Percentiles rank a stretch among this genome's conserved stretches.
Conservation (phyloP, 2,797 vertebrate species). For the Jordanella pulchra region DNA sequence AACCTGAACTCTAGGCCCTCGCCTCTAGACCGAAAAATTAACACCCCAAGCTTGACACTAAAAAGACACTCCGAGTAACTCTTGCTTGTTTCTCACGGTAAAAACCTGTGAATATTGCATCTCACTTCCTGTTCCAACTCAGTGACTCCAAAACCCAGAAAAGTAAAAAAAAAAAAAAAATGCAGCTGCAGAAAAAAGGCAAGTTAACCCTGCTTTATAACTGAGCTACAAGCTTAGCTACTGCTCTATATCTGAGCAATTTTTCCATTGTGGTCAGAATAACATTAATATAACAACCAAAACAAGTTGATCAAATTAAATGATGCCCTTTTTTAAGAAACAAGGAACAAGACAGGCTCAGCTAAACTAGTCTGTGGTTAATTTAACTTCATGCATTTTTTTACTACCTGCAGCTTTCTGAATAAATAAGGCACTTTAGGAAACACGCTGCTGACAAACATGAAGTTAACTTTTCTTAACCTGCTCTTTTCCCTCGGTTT, state of each 20-base stretch:
- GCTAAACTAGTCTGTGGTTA: slow-evolving; percentile 63
- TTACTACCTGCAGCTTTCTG: slow-evolving; percentile 17
- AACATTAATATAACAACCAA: background rate
- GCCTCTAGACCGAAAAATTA: too few species aligned
- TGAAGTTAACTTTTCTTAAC: slow-evolving; percentile 12
- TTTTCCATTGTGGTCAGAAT: slow-evolving; percentile 9
- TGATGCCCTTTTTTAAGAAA: background rate
- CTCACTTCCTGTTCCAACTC: slow-evolving; percentile 76
- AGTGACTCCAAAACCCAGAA: slow-evolving; percentile 53
- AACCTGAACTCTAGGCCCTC: slow-evolving; percentile 11
- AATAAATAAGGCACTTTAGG: slow-evolving; percentile 15
- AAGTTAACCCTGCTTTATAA: slow-evolving; percentile 22
- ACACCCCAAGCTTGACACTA: background rate
- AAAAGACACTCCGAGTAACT: slow-evolving; percentile 21
- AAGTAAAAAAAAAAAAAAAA: slow-evolving; percentile 23
- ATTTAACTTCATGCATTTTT: slow-evolving; percentile 45
- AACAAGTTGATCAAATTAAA: background rate
- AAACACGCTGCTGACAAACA: slow-evolving; percentile 16
- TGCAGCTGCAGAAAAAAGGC: slow-evolving; percentile 54
- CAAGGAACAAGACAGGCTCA: slow-evolving; percentile 13
- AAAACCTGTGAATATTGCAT: slow-evolving; percentile 66
- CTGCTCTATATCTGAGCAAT: slow-evolving; percentile 43
- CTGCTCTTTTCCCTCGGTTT: background rate
- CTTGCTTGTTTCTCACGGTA: slow-evolving; percentile 50
- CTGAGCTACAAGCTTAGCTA: slow-evolving; percentile 32